Evolutionary conservation across 1,140 invertebrate species (phyloP).

Genomic region (Tenebrio molitor): DNA sequence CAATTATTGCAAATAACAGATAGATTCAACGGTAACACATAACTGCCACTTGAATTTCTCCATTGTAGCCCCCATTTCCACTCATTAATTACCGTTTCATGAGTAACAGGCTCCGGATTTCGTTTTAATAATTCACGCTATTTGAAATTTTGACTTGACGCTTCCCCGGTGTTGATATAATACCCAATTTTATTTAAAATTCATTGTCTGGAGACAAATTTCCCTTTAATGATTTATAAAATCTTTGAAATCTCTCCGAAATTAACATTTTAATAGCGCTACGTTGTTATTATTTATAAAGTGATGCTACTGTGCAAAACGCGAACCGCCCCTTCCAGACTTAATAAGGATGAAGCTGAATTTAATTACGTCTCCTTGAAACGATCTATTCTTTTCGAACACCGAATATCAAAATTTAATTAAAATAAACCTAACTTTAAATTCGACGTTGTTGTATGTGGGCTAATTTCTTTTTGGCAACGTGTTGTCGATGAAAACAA

Average conservation of each 20-base stretch:
- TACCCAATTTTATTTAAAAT: constrained; percentile 11
- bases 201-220: background rate
- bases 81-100: background rate
- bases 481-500: background rate
- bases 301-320: constrained; percentile 8
- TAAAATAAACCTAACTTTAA: background rate
- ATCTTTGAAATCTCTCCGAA: constrained; percentile 10
- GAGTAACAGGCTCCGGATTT: background rate
- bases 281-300: constrained; percentile 3
- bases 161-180: constrained; percentile 2
- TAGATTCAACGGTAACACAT: too few relatives aligned
- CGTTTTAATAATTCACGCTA: constrained; percentile 5
- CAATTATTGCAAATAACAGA: too few relatives aligned
- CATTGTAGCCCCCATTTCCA: too few relatives aligned
- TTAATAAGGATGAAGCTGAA: constrained; percentile 13
- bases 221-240: constrained; percentile 21
- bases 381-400: background rate
- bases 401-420: background rate
- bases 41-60: too few relatives aligned
- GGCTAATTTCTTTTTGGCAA: constrained; percentile 2
- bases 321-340: background rate
- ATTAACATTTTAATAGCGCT: constrained; percentile 19
- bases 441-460: background rate
- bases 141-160: constrained; percentile 24
- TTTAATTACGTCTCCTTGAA: background rate